These are phyloP conservation scores for Eremophila alpestris DNA, from an alignment of 2,797 vertebrate genomes.

Conservation along the genomic window DNA sequence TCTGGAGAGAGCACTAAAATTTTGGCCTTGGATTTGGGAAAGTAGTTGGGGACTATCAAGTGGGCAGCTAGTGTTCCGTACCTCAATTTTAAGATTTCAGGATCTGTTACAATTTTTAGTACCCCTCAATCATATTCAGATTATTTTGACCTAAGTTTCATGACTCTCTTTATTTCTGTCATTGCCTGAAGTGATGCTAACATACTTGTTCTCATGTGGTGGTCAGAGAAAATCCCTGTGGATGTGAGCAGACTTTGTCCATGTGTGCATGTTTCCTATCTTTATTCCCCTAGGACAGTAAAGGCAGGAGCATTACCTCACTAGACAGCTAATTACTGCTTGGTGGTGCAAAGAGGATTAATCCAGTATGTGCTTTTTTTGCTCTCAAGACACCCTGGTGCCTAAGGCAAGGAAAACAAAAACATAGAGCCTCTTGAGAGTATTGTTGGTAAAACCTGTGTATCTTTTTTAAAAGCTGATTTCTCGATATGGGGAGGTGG, in stretches of 20 bases:
- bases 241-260: not conserved
- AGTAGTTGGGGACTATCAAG: rapidly evolving
- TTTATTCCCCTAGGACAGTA: not conserved
- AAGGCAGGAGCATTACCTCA: not conserved
- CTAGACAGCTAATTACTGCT: not conserved
- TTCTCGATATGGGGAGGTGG: not conserved
- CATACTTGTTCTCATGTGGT: not conserved
- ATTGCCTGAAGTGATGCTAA: not conserved
- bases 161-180: not conserved
- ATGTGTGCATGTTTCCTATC: rapidly evolving
- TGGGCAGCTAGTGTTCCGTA: not conserved
- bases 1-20: not conserved
- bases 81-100: not conserved
- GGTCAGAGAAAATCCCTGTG: not conserved
- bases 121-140: not conserved
- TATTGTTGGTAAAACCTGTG: not conserved
- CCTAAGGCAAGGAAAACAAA: not conserved
- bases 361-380: not conserved
- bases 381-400: not conserved
- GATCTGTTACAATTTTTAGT: not conserved
- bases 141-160: not conserved
- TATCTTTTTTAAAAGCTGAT: not conserved
- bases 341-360: not conserved
- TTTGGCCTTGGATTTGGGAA: not conserved
- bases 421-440: not conserved